These are phyloP conservation scores for Caenorhabditis sp. DNA, from an alignment of 2,888 invertebrate genomes.

Conservation along the genomic window DNA sequence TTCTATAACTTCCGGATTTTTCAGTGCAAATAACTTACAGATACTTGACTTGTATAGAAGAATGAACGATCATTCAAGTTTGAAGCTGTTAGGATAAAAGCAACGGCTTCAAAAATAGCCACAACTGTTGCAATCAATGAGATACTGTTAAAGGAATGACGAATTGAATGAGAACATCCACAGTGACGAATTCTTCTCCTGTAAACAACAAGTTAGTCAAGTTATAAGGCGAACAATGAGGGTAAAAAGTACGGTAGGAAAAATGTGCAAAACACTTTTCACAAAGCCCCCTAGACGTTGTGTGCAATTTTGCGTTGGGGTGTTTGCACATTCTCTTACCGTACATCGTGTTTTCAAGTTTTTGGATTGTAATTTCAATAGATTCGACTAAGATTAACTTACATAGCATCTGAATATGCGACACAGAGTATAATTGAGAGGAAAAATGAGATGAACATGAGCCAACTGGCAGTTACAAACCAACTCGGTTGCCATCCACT, in stretches of 20 bases:
- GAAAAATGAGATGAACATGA: background rate
- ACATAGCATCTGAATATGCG: background rate
- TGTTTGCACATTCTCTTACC: too few relatives aligned
- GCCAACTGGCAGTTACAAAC: background rate
- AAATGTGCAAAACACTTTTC: too few relatives aligned
- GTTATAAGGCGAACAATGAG: background rate
- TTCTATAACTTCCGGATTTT: background rate
- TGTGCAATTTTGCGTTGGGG: too few relatives aligned
- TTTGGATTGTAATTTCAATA: too few relatives aligned
- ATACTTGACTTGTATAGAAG: background rate
- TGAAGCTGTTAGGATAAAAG: background rate
- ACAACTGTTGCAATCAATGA: background rate
- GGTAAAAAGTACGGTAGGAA: too few relatives aligned
- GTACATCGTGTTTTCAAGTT: too few relatives aligned
- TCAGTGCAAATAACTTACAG: background rate
- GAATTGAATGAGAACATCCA: constrained; percentile 4
- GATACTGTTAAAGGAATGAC: background rate
- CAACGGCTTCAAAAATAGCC: background rate
- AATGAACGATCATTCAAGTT: background rate
- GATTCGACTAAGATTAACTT: too few relatives aligned
- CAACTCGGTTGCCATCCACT: background rate
- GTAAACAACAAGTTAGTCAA: background rate
- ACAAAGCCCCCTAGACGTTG: too few relatives aligned
- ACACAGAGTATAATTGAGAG: background rate
- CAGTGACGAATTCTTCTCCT: background rate